These are phyloP conservation scores for Drosophila kanekoi DNA, from an alignment of 2,888 invertebrate species.

Conservation along the genomic window DNA sequence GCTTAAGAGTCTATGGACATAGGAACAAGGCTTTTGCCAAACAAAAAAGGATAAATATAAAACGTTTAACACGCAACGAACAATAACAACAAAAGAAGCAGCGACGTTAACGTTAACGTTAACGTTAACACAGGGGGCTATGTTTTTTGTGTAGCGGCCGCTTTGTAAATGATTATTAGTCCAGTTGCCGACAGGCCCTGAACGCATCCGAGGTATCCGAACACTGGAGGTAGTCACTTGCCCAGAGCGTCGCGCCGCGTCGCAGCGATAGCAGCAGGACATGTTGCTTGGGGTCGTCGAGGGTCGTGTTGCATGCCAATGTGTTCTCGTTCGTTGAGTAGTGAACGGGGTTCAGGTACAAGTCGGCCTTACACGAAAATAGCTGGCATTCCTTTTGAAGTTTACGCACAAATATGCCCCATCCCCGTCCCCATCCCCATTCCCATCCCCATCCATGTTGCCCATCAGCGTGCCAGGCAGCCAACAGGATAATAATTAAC, in stretches of 20 bases:
- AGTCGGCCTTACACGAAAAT: constrained; percentile 69
- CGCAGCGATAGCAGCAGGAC: constrained; percentile 14
- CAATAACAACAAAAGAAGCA: constrained; percentile 22
- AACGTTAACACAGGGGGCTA: constrained; percentile 24
- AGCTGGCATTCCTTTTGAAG: constrained; percentile 81
- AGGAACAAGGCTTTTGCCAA: neutral
- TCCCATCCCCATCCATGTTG: constrained; percentile 23
- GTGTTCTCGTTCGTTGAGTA: constrained; percentile 6
- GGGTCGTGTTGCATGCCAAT: constrained; percentile 44
- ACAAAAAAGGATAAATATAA: constrained; percentile 7
- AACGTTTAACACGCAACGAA: constrained; percentile 6
- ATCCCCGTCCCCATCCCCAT: constrained; percentile 22
- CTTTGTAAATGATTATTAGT: constrained; percentile 75
- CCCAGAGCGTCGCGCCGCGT: constrained; percentile 13
- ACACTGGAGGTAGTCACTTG: constrained; percentile 14
- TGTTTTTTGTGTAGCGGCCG: constrained; percentile 36
- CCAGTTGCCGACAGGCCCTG: constrained; percentile 56
- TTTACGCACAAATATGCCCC: constrained; percentile 77
- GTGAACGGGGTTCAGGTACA: constrained; percentile 29
- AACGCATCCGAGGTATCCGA: neutral
- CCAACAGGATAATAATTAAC: constrained; percentile 76
- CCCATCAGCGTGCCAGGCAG: constrained; percentile 34
- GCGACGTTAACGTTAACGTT: constrained; percentile 12
- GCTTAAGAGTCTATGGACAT: neutral
- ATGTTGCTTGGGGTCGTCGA: constrained; percentile 22